These are phyloP conservation scores for Brachypodius melanocephalos DNA, from an alignment of 2,113 vertebrate species.

Conservation along the genomic window DNA sequence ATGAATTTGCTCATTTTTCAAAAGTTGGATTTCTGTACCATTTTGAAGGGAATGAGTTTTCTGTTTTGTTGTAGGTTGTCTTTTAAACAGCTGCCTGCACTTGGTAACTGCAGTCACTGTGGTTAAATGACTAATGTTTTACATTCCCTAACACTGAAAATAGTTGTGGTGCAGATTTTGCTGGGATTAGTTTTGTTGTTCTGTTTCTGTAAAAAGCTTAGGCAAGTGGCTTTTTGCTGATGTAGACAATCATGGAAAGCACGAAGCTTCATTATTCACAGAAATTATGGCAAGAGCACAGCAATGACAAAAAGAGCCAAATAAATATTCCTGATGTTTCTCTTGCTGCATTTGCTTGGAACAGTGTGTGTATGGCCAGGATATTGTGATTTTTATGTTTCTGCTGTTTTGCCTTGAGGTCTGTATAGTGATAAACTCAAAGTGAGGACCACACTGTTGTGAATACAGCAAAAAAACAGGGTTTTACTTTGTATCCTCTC, in stretches of 20 bases:
- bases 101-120: neutral
- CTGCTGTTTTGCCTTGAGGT: neutral
- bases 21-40: neutral
- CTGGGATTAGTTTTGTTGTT: conserved; percentile 24
- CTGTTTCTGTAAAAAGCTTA: conserved; percentile 4
- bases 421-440: neutral
- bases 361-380: neutral
- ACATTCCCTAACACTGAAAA: neutral
- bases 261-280: neutral
- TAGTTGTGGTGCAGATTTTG: neutral
- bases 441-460: neutral
- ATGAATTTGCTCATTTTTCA: neutral
- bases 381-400: neutral
- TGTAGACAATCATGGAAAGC: neutral
- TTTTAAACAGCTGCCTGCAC: neutral
- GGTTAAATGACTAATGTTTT: conserved; percentile 30
- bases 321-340: neutral
- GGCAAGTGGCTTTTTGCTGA: conserved; percentile 21
- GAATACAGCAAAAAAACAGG: neutral
- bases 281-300: neutral
- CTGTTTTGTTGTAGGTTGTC: neutral
- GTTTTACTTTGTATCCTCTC: neutral
- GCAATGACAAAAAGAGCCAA: neutral
- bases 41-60: neutral
- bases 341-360: neutral